A percentile compares a stretch with the other conserved stretches of the same genome.
These are phyloP conservation scores for Linepithema humile DNA, from an alignment of 1,140 invertebrate genomes.

Conservation along the genomic window DNA sequence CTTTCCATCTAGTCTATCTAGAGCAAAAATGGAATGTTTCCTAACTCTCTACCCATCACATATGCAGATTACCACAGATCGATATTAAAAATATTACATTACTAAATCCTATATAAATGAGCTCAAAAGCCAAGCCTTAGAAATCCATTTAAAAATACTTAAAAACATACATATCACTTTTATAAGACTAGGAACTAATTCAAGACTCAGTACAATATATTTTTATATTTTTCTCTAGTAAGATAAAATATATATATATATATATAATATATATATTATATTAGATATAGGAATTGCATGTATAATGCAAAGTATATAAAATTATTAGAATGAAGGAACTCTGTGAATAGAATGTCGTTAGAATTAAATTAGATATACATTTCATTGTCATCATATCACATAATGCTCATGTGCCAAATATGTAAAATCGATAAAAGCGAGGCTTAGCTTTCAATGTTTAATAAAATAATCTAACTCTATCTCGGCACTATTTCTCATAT, in stretches of 20 bases:
- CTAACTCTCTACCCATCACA: constrained; percentile 78
- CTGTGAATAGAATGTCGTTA: constrained; percentile 42
- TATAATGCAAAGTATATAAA: constrained; percentile 42
- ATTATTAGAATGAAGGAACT: constrained; percentile 62
- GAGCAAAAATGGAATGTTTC: constrained; percentile 75
- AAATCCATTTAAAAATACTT: constrained; percentile 62
- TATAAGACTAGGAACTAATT: constrained; percentile 56
- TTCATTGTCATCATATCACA: constrained; percentile 41
- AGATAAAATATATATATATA: constrained; percentile 45
- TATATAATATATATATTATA: constrained; percentile 11
- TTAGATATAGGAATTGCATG: constrained; percentile 42
- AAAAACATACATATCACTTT: constrained; percentile 58
- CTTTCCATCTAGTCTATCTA: constrained; percentile 57
- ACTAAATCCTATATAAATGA: constrained; percentile 57
- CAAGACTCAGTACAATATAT: neutral
- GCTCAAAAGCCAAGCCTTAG: constrained; percentile 73
- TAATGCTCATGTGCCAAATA: constrained; percentile 6
- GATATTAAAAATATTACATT: constrained; percentile 66
- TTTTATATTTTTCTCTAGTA: constrained; percentile 12
- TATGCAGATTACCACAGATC: constrained; percentile 70
- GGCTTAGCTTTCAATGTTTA: constrained; percentile 75
- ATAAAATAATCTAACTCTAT: constrained; percentile 51
- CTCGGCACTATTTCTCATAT: constrained; percentile 62
- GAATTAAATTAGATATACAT: constrained; percentile 43
- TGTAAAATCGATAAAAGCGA: constrained; percentile 47